Percentiles rank a stretch among this genome's conserved stretches.
These are phyloP conservation scores for Sinelater perroti DNA, from an alignment of 2,888 invertebrate genomes.

Conservation along the genomic window DNA sequence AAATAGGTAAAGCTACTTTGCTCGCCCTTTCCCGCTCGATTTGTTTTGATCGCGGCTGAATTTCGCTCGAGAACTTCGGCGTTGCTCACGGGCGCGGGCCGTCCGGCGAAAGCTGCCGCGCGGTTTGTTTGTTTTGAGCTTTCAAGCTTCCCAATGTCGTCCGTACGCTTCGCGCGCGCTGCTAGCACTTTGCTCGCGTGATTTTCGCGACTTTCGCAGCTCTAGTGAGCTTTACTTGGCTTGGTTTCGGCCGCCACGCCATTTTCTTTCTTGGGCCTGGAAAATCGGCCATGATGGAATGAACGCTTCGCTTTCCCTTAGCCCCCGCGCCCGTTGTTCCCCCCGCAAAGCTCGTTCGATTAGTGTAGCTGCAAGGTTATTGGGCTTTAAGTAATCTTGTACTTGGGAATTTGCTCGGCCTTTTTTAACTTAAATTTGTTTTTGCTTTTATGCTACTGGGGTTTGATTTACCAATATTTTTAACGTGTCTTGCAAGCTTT, in stretches of 20 bases:
- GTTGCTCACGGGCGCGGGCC: constrained; percentile 31
- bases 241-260: constrained; percentile 50
- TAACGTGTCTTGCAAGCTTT: too few species aligned
- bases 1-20: constrained; percentile 58
- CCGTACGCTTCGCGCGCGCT: too few species aligned
- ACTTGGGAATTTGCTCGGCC: too few species aligned
- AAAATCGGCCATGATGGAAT: constrained; percentile 62
- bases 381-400: too few species aligned
- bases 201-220: too few species aligned
- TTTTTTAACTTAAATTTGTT: too few species aligned
- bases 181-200: too few species aligned
- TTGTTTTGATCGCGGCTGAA: too few species aligned
- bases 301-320: constrained; percentile 55
- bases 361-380: not conserved
- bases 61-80: not conserved
- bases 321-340: constrained; percentile 44
- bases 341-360: constrained; percentile 18
- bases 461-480: too few species aligned
- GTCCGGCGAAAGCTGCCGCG: constrained; percentile 14
- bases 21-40: too few species aligned
- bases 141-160: constrained; percentile 18
- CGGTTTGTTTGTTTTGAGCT: constrained; percentile 26
- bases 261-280: constrained; percentile 58
- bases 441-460: too few species aligned
- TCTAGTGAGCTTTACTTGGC: too few species aligned